A percentile compares a stretch with the other conserved stretches of the same genome.
phyloP scores from a whole-genome alignment of 2,888 invertebrate species.

The Teleiodes luculella region DNA sequence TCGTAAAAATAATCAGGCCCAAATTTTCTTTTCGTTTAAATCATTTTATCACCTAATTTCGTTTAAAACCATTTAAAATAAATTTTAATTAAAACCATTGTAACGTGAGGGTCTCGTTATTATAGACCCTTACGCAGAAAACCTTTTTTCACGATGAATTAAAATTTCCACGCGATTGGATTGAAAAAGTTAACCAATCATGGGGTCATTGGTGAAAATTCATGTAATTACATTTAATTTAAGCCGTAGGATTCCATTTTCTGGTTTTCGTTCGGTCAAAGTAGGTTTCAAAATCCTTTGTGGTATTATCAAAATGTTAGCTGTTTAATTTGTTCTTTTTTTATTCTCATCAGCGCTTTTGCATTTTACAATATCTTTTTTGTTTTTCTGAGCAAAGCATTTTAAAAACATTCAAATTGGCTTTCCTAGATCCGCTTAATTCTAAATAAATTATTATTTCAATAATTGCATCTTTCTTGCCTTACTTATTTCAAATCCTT shows the following conservation, averaged over 20 bases:
- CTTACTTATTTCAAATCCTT: too few relatives aligned
- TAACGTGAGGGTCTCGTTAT: conserved; percentile 5
- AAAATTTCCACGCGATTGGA: conserved; percentile 45
- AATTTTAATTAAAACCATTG: conserved; percentile 11
- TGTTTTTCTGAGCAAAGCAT: too few relatives aligned
- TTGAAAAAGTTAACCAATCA: conserved; percentile 39
- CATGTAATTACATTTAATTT: conserved; percentile 41
- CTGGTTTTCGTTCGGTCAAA: conserved; percentile 25
- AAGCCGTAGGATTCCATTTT: conserved; percentile 28
- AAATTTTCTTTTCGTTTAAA: too few relatives aligned
- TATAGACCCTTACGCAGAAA: conserved; percentile 20
- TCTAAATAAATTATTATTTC: too few relatives aligned
- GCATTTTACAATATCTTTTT: too few relatives aligned
- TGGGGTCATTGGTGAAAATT: conserved; percentile 30
- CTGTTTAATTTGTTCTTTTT: background rate
- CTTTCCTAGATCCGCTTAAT: too few relatives aligned
- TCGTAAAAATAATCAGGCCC: too few relatives aligned
- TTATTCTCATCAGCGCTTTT: too few relatives aligned
- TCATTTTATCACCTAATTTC: too few relatives aligned
- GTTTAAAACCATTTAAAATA: background rate
- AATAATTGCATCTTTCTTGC: too few relatives aligned
- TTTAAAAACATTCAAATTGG: too few relatives aligned
- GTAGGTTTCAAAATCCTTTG: conserved; percentile 14
- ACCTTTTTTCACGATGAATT: conserved; percentile 48
- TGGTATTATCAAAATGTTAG: background rate